Evolutionary conservation across 2,113 vertebrate species (phyloP), one percentile per base, ranked within the genome.

Genomic region (Sinocyclocheilus rhinocerous): DNA sequence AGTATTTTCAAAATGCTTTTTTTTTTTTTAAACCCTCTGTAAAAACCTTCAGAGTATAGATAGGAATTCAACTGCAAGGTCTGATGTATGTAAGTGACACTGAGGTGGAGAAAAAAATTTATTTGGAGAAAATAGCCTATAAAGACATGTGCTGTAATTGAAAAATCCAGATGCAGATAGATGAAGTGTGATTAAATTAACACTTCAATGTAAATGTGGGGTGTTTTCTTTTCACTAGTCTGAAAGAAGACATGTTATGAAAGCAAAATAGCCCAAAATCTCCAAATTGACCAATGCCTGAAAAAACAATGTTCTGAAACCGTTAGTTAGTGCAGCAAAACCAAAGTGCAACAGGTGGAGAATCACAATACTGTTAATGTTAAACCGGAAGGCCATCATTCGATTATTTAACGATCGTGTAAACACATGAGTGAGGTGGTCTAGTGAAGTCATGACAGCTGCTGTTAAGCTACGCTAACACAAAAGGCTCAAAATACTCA

Each of bases 391-490:
- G n/a, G 22, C 42, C n/a, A 48, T 50, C 42, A 10, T 42, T 42
- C 12, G 12, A 1, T 12, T n/a, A 72, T 72, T 12, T n/a, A 22
- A 72, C 10, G 42, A n/a, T 42, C 4, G 42, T n/a, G 4, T 15
- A 76, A 76, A 16, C 42, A 48, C 22, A 4, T 77, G 22, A 48
- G 26, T 26, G n/a, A 55, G 24, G 3, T 33, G 36, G n/a, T 48
- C 22, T 3, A 8, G 2, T 7, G 20, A 48, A n/a, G 1, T 6
- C 29, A 39, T 80, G 77, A 63, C 77, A 59, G 57, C 2, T 80
- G 36, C 50, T 26, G 22, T 65, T 45, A 15, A 82, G 80, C 80
- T 82, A 83, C 26, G 81, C 81, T 83, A 83, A 24, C 67, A 22
- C 45, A 83, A 73, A 39, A n/a, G n/a, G n/a, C n/a, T n/a, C n/a